These are phyloP conservation scores for Akabosia matsudoensis DNA, from an alignment of 1,140 invertebrate genomes.

Conservation along the genomic window DNA sequence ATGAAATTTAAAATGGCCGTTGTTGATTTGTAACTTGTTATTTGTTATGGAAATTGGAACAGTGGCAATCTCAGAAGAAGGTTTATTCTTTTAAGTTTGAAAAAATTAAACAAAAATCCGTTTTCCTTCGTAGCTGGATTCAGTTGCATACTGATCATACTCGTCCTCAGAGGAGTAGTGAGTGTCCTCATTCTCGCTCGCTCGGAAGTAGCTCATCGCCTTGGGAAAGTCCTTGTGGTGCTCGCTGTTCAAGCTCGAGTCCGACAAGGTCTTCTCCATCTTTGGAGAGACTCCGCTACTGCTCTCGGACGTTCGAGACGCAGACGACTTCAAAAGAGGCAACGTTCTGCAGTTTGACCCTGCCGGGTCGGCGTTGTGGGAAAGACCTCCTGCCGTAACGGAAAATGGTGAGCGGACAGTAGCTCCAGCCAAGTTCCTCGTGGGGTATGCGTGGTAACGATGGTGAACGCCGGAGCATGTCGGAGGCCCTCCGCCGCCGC, in stretches of 20 bases:
- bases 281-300: constrained; percentile 1
- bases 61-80: too few species aligned
- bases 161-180: constrained; percentile 42
- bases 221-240: constrained; percentile 44
- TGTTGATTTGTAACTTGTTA: too few species aligned
- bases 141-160: constrained; percentile 39
- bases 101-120: constrained; percentile 14
- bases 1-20: too few species aligned
- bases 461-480: not conserved
- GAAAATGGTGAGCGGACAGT: not conserved
- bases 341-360: not conserved
- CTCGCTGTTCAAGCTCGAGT: constrained; percentile 45
- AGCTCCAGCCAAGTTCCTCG: not conserved
- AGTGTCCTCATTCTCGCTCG: constrained; percentile 36
- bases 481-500: not conserved
- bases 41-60: too few species aligned
- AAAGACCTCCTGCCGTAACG: not conserved
- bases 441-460: constrained; percentile 6
- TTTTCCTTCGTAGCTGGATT: constrained; percentile 5
- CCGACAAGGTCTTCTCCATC: constrained; percentile 44
- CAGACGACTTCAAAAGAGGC: not conserved
- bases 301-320: not conserved
- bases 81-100: too few species aligned
- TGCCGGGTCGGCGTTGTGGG: not conserved
- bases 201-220: constrained; percentile 37